Base-by-base conservation (phyloP, 2,797 vertebrate species). In the Malurus leucopterus region DNA sequence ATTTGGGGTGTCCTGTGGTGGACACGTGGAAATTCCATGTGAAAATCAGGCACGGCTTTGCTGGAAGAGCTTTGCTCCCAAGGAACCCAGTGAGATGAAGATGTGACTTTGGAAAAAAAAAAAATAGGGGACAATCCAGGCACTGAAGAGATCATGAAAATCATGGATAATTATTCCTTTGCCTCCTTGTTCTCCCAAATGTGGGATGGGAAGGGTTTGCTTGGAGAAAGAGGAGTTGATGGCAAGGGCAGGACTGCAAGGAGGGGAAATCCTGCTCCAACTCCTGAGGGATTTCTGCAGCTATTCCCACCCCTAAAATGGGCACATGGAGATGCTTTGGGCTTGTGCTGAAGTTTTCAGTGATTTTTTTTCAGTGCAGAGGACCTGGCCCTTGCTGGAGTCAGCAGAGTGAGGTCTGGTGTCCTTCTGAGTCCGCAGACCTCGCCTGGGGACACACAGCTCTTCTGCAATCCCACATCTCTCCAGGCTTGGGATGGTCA, bases 1-100 rank as follows among this genome's bases (percentile, higher is more conserved):
- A 15, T 3, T 0, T 2, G 13, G 34, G 13, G 38, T 44, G 23
- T 32, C 30, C 30, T 2, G 0, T 0, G 1, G 4, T 36, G 17
- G 22, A 36, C 36, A 36, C 11, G 36, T 36, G 12, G 36, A 36
- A 36, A 36, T 27, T 27, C 65, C 74, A 43, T 41, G 6, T 0
- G 5, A 40, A 44, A 40, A 59, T 9, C 1, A 1, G 32, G 30
- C 26, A 10, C 0, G 43, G 54, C 26, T 72, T 69, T 64, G 59
- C n/a, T 50, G 36, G 38, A 12, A 40, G 44, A 38, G 43, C 29
- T 72, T 80, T 46, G 64, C 9, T 55, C 24, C 4, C 3, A 20
- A 38, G 24, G 61, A 50, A 5, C 5, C 11, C 5, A 15, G 19
- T 5, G 44, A 24, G 36, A 5, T 21, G 38, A 55, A 54, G 55